Conservation (phyloP, 2,888 invertebrate species). For the Leptopilina drosophilae region DNA sequence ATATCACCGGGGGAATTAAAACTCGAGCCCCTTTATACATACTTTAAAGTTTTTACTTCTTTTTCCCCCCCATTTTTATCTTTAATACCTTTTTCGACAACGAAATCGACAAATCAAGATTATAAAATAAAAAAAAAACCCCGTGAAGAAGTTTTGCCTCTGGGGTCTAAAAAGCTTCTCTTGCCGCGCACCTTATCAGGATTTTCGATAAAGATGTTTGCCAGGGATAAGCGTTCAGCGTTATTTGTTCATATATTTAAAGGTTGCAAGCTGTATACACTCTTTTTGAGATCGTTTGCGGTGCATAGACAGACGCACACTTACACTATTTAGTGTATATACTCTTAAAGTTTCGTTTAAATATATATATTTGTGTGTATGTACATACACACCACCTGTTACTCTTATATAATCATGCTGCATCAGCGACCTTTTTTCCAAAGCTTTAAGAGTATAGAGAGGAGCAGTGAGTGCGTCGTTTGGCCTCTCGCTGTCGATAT, state of each 20-base stretch:
- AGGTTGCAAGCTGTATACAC: conserved; percentile 44
- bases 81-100: conserved; percentile 43
- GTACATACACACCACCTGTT: conserved; percentile 65
- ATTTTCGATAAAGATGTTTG: conserved; percentile 69
- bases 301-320: conserved; percentile 47
- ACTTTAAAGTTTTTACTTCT: conserved; percentile 31
- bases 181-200: conserved; percentile 23
- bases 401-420: conserved; percentile 60
- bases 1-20: conserved; percentile 62
- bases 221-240: conserved; percentile 62
- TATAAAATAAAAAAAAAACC: conserved; percentile 48
- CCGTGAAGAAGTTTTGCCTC: conserved; percentile 54
- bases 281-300: conserved; percentile 58
- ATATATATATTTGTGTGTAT: conserved; percentile 33
- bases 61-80: neutral
- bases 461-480: conserved; percentile 39
- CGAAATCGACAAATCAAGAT: conserved; percentile 60
- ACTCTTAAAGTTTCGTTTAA: conserved; percentile 13
- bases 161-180: conserved; percentile 54
- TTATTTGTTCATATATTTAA: conserved; percentile 61
- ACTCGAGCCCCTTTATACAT: conserved; percentile 45
- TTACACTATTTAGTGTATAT: conserved; percentile 43
- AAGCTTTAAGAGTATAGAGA: conserved; percentile 6
- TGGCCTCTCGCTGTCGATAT: conserved; percentile 31
- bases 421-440: conserved; percentile 53